Evolutionary conservation across 53 echinoderm and acorn worm species (phyloP), one percentile per base, ranked within the genome.

Genomic region (Henricia sp.): DNA sequence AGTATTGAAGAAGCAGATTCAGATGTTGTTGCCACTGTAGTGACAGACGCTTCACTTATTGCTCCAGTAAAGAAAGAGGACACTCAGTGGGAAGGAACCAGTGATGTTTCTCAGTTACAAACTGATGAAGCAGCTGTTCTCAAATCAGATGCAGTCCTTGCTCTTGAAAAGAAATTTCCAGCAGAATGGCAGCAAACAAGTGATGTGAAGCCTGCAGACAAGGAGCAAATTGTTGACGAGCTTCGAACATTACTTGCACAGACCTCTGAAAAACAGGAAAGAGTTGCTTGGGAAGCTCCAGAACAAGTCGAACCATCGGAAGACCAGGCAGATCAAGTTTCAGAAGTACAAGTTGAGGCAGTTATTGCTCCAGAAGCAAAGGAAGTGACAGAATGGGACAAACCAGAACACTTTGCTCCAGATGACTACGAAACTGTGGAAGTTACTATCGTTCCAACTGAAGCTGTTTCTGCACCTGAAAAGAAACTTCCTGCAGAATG

Each of bases 21-120:
- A 13, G 62, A 74, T 25, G 52, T 59, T 10, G 27, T 46, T 36
- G 74, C 86, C 38, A 74, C 66, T 74, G 62, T 74, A n/a, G 37
- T 86, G 21, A 72, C 86, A 64, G 86, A 74, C 11, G 42, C 73
- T 1, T 73, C 86, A 29, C 74, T 86, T 44, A 42, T 59, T 65
- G 67, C 50, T 36, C 74, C 74, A 51, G 67, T 50, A 65, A 86
- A 82, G 32, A 70, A 82, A 55, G 70, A 88, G 34, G 62, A 80
- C 44, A 16, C 80, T 19, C 72, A 70, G 20, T 87, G 87, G 87
- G 87, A 86, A 66, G 67, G 70, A 28, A 30, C 70, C 40, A 52
- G 38, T 41, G 62, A 70, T n/a, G 74, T 76, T 36, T 20, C 72
- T 55, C 35, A 68, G 52, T 53, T 84, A 20, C 50, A 85, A n/a